These are phyloP conservation scores for Alauda arvensis DNA, from an alignment of 2,797 vertebrate species.

Conservation along the genomic window DNA sequence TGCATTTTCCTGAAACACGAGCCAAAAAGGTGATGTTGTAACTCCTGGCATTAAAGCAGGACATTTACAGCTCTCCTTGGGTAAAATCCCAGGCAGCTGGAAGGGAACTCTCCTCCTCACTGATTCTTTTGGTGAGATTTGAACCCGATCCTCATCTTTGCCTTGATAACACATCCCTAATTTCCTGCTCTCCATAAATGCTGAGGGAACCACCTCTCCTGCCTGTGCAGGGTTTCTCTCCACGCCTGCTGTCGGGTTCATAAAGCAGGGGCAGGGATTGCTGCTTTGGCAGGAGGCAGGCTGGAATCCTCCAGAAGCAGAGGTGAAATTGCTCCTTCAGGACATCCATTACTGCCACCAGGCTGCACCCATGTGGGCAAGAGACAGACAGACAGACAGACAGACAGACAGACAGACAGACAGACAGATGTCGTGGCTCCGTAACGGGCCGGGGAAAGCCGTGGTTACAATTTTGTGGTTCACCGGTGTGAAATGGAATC, in stretches of 20 bases:
- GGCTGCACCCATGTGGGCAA: neutral
- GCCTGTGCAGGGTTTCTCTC: neutral
- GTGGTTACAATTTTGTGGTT: constrained; percentile 54
- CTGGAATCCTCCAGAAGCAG: neutral
- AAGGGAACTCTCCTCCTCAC: neutral
- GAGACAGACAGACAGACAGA: neutral
- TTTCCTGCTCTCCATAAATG: neutral
- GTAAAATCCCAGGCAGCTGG: neutral
- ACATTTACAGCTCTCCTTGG: neutral
- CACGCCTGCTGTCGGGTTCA: neutral
- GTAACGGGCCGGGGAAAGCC: neutral
- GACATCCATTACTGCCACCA: neutral
- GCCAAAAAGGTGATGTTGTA: neutral
- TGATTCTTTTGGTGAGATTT: neutral
- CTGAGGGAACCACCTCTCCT: neutral
- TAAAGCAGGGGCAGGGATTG: neutral
- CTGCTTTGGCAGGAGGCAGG: neutral
- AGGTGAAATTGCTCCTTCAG: constrained; percentile 21
- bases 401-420: constrained; percentile 18
- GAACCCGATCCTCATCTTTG: neutral
- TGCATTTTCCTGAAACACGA: neutral
- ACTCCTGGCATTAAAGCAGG: neutral
- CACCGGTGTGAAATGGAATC: constrained; percentile 40
- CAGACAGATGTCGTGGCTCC: neutral
- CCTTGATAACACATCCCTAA: neutral